Evolutionary conservation across 2,797 vertebrate species (phyloP), one percentile per base, ranked within the genome.

Genomic region (Gallirallus australis): DNA sequence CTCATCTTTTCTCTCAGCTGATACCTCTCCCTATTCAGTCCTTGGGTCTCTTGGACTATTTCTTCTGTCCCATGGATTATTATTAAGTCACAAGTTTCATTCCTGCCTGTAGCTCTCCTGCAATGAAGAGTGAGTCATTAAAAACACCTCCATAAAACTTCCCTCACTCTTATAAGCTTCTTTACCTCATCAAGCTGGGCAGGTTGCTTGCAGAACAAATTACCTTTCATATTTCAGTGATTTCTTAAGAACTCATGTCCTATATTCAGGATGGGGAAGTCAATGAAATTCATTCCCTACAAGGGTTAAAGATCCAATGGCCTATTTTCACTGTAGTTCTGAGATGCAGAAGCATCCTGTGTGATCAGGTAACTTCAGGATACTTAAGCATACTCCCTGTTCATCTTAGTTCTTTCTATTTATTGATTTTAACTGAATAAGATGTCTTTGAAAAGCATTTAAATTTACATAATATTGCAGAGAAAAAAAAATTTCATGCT

Each of bases 41-140:
- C 31, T 65, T 72, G 17, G 23, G 15, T 68, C 52, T 71, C 37
- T 35, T 77, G 42, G 64, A 48, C 30, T 8, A 42, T 14, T 92
- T 64, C 15, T 66, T 15, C 71, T 30, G 8, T 39, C 69, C 28
- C 30, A 24, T 70, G 27, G 37, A 88, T 39, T 52, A 11, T 2
- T 15, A 31, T 56, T 54, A 45, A 85, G 5, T n/a, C 31, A 71
- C 61, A 23, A 64, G 37, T 11, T 73, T 21, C 37, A 11, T 65
- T 86, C 69, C 76, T 86, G 42, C 53, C 75, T 68, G 47, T 40
- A 35, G 37, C 39, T 47, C 47, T 81, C 65, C 63, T 78, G 53
- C 56, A 86, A 59, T 12, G 21, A 78, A 73, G 57, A n/a, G 30
- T 53, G 69, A 96, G 66, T 93, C 93, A 97, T 72, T 88, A 95